Base-by-base conservation (phyloP, 2,797 vertebrate genomes). In the Sphaeramia orbicularis region DNA sequence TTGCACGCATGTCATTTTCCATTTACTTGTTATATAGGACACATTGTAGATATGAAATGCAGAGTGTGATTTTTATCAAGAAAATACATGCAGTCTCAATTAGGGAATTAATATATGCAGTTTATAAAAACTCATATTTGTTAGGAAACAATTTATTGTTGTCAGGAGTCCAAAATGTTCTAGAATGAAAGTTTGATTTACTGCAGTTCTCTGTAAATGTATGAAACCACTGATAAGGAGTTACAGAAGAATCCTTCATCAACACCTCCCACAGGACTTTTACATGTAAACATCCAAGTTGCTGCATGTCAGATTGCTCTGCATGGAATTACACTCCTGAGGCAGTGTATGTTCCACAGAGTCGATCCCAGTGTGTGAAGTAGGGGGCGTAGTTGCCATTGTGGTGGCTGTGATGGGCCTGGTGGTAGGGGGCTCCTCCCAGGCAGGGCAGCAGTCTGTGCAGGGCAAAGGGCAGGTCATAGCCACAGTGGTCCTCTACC, bases 401-500 rank as follows among this genome's bases (percentile, higher is more conserved):
- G 62, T 76, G 60, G 0, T 32, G 12, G 6, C 21, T 68, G 19
- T 95, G 94, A 66, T 95, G 94, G 13, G 71, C n/a, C 11, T 93
- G 89, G 71, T 95, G 94, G 69, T 81, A 74, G 3, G 92, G 92
- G 4, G 94, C 86, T 40, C 94, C 94, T 6, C 93, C 91, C 10
- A 92, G 59, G 21, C 65, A 78, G 19, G 94, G 93, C 59, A 95
- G 48, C 15, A 94, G 64, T 24, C 73, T 81, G 77, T 94, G 91
- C 11, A 88, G 60, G 10, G 85, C 90, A 89, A 90, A 93, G 38
- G 93, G 93, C 62, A 95, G 80, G 75, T 94, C 45, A 41, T 94
- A 95, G 18, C 93, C 93, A 7, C 93, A 93, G 88, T 95, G 94
- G 74, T 93, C 93, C 80, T 94, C 93, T 80, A 93, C 92, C 0